A percentile compares a stretch with the other conserved stretches of the same genome.
These are phyloP conservation scores for Babyrousa celebensis DNA, from an alignment of 2,797 vertebrate species.

Conservation along the genomic window DNA sequence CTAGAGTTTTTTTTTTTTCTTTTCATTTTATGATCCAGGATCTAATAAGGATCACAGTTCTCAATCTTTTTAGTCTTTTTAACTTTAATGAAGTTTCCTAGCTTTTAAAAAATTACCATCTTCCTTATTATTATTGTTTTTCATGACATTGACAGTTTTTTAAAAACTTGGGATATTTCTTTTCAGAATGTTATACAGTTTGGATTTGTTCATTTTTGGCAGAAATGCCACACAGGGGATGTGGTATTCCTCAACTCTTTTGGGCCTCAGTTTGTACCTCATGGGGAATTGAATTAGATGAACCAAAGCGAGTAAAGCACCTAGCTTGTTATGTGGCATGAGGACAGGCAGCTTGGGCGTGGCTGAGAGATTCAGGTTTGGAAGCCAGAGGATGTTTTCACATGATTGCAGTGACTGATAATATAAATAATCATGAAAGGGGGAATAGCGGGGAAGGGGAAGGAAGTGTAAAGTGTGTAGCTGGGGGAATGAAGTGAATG, in stretches of 20 bases:
- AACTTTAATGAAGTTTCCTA: slow-evolving; percentile 18
- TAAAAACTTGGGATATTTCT: neutral
- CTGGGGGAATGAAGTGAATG: neutral
- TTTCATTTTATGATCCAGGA: neutral
- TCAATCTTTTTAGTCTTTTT: slow-evolving; percentile 36
- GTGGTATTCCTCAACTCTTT: neutral
- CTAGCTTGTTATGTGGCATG: neutral
- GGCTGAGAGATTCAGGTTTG: neutral
- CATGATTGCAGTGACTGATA: neutral
- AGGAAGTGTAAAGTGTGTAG: neutral
- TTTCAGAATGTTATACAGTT: neutral
- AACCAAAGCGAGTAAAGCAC: neutral
- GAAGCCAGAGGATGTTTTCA: neutral
- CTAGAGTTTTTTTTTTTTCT: neutral
- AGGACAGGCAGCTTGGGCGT: neutral
- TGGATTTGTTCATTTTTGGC: neutral
- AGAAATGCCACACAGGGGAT: neutral
- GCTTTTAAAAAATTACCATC: neutral
- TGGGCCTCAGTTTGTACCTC: neutral
- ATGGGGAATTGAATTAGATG: neutral
- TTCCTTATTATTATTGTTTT: neutral
- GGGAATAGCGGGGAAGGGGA: neutral
- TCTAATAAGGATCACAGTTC: slow-evolving; percentile 30
- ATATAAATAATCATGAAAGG: neutral
- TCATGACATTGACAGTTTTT: neutral